Percentiles rank a stretch among this genome's conserved stretches.
Conservation (phyloP, 2,113 vertebrate species). For the Saimiri boliviensis region DNA sequence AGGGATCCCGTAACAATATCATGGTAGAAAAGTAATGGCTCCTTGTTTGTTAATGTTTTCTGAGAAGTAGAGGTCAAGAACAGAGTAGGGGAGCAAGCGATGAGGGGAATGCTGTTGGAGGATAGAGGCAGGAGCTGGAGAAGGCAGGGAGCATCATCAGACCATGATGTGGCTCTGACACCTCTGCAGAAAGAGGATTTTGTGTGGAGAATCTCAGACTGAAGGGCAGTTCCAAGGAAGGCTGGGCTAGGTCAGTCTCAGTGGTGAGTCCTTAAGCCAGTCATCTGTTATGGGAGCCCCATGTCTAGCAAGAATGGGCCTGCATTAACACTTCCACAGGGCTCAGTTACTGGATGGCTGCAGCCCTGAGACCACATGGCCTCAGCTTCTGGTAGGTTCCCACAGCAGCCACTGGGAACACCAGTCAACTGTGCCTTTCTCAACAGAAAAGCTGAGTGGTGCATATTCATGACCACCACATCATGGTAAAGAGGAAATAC, state of each 20-base stretch:
- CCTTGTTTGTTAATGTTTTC: not conserved
- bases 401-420: not conserved
- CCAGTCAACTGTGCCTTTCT: not conserved
- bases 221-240: not conserved
- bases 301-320: not conserved
- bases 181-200: not conserved
- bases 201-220: not conserved
- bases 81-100: not conserved
- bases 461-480: rapidly evolving
- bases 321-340: rapidly evolving
- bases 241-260: not conserved
- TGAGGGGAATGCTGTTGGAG: not conserved
- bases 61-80: not conserved
- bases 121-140: not conserved
- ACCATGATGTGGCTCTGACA: not conserved
- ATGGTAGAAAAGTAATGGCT: not conserved
- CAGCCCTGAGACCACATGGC: not conserved
- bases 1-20: too few relatives aligned
- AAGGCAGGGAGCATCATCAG: not conserved
- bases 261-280: not conserved
- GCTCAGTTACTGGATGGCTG: not conserved
- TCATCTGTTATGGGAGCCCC: not conserved
- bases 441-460: not conserved
- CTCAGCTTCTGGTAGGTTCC: not conserved
- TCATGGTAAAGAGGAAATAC: not conserved